Percentiles rank a stretch among this genome's conserved stretches.
Evolutionary conservation across 2,888 invertebrate genomes (phyloP).

Genomic region (Agrotis segetum): DNA sequence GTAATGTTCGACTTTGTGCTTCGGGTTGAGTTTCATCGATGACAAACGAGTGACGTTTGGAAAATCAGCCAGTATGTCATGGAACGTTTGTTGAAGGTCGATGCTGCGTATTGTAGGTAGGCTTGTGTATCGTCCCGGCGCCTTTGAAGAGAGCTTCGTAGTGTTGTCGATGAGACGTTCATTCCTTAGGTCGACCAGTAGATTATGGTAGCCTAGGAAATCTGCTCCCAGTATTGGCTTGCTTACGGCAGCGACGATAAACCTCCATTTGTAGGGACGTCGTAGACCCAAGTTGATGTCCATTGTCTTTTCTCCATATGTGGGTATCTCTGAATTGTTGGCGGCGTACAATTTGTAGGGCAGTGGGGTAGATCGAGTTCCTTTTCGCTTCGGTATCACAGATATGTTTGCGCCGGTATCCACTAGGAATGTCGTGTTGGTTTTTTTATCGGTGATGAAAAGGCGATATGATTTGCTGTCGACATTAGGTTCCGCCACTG

Average conservation of each 20-base stretch:
- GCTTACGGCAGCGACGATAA: conserved; percentile 9
- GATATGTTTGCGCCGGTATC: conserved; percentile 13
- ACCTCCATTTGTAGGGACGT: conserved; percentile 20
- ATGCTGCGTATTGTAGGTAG: conserved; percentile 6
- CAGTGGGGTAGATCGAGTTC: conserved; percentile 10
- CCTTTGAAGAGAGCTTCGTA: background rate
- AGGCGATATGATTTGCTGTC: conserved; percentile 25
- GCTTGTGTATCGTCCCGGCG: background rate
- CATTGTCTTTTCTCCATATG: conserved; percentile 21
- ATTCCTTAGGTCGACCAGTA: conserved; percentile 21
- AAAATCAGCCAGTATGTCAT: too few species aligned
- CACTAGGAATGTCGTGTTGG: background rate
- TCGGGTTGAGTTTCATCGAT: background rate
- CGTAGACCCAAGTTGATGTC: conserved; percentile 2
- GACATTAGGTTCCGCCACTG: conserved; percentile 25
- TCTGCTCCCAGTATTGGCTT: conserved; percentile 26
- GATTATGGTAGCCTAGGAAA: conserved; percentile 11
- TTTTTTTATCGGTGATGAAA: conserved; percentile 7
- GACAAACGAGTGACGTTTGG: too few species aligned
- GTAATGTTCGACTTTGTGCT: background rate
- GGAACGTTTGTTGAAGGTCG: background rate
- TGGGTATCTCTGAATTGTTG: conserved; percentile 10
- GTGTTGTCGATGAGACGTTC: conserved; percentile 4
- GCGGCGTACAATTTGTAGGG: conserved; percentile 22
- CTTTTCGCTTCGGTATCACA: conserved; percentile 14